phyloP scores from a whole-genome alignment of 37 sponge, comb jelly and placozoan genomes.

The Spongilla lacustris region DNA sequence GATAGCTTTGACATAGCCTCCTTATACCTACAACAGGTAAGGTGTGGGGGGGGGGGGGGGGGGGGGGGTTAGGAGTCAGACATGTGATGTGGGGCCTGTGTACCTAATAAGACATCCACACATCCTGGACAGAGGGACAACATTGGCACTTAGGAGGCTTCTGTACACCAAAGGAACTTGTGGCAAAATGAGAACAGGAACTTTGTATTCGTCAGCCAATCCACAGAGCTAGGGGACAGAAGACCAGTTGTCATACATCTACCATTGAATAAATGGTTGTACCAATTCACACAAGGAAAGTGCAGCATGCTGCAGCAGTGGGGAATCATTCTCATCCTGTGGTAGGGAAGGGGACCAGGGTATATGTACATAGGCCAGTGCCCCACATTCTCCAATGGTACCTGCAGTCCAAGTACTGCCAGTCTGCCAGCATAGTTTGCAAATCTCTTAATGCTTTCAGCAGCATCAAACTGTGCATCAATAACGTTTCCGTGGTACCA shows the following conservation, averaged over 20 bases:
- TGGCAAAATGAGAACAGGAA: conserved; percentile 27
- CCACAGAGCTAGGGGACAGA: conserved; percentile 11
- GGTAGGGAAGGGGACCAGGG: neutral
- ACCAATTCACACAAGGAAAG: neutral
- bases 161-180: conserved; percentile 11
- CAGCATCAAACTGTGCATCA: neutral
- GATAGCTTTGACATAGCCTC: conserved; percentile 2
- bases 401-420: neutral
- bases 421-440: neutral
- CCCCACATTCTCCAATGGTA: too few species aligned
- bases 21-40: neutral
- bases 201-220: conserved; percentile 19
- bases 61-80: neutral
- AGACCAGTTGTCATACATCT: neutral
- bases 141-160: conserved; percentile 6
- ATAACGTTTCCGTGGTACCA: neutral
- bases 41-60: neutral
- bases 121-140: conserved; percentile 6
- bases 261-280: neutral
- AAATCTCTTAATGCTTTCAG: neutral
- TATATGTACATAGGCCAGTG: too few species aligned
- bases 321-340: neutral
- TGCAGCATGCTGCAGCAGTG: neutral
- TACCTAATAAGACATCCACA: conserved; percentile 21
- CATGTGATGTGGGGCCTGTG: neutral